phyloP scores from a whole-genome alignment of 2,797 vertebrate genomes.

The Cryptoblepharus egeriae region DNA sequence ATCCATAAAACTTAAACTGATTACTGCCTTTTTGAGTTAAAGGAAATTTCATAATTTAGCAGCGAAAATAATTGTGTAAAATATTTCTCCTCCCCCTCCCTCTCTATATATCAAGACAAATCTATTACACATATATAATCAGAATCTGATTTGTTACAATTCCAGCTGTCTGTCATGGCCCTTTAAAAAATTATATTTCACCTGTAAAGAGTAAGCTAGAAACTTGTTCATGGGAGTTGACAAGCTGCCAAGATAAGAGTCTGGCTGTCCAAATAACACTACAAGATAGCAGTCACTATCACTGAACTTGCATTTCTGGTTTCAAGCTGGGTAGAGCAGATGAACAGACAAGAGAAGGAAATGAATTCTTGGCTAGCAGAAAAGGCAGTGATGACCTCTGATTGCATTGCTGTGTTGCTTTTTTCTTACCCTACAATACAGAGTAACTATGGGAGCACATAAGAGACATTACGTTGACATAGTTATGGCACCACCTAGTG shows the following conservation, averaged over 20 bases:
- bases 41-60: neutral
- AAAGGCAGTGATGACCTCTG: neutral
- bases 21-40: neutral
- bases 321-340: neutral
- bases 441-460: no score
- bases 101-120: neutral
- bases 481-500: no score
- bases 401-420: neutral
- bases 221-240: neutral
- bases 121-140: neutral
- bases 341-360: neutral
- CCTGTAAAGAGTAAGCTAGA: neutral
- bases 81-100: no score
- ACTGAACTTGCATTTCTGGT: neutral
- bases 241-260: neutral
- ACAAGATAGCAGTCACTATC: neutral
- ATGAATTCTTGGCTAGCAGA: neutral
- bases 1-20: neutral
- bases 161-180: neutral
- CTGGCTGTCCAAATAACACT: neutral
- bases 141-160: neutral
- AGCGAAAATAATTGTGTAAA: neutral
- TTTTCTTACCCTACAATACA: no score
- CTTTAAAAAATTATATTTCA: neutral
- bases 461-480: no score